Evolutionary conservation across 1,140 invertebrate species (phyloP).

Genomic region (Cyrtorhinus lividipennis): DNA sequence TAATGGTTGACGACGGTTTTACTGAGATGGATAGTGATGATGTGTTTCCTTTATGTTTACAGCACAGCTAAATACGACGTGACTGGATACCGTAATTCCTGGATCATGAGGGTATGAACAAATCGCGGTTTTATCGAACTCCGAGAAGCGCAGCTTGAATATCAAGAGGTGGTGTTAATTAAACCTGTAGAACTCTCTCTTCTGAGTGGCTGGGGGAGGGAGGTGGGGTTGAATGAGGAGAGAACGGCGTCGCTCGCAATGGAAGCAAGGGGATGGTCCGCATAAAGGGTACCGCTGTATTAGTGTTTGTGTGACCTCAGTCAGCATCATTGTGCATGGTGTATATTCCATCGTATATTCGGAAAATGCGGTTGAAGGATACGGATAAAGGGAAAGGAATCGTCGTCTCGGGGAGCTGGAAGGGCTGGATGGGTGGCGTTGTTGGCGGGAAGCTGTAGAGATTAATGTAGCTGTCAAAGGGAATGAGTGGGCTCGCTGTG

Average conservation of each 20-base stretch:
- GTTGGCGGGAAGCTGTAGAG: background rate
- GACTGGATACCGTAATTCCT: too few species aligned
- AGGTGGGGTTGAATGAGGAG: background rate
- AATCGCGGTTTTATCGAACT: background rate
- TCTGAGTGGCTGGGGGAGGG: background rate
- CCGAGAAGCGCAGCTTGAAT: background rate
- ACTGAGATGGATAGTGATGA: too few species aligned
- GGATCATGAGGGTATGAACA: background rate
- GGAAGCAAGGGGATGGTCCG: too few species aligned
- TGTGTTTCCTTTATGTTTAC: too few species aligned
- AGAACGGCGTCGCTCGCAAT: too few species aligned
- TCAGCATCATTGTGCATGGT: background rate
- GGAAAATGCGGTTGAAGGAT: too few species aligned
- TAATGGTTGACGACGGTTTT: too few species aligned
- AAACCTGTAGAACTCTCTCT: background rate
- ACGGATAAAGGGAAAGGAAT: too few species aligned
- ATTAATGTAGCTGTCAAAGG: background rate
- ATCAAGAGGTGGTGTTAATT: background rate
- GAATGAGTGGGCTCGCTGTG: background rate
- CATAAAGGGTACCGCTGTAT: too few species aligned
- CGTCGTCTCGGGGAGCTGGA: too few species aligned
- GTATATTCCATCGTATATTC: background rate
- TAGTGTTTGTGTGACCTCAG: background rate
- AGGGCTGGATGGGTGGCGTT: background rate
- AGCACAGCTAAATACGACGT: too few species aligned